Evolutionary conservation across 2,797 vertebrate species (phyloP), one percentile per base, ranked within the genome.

Genomic region (Aplochiton taeniatus): DNA sequence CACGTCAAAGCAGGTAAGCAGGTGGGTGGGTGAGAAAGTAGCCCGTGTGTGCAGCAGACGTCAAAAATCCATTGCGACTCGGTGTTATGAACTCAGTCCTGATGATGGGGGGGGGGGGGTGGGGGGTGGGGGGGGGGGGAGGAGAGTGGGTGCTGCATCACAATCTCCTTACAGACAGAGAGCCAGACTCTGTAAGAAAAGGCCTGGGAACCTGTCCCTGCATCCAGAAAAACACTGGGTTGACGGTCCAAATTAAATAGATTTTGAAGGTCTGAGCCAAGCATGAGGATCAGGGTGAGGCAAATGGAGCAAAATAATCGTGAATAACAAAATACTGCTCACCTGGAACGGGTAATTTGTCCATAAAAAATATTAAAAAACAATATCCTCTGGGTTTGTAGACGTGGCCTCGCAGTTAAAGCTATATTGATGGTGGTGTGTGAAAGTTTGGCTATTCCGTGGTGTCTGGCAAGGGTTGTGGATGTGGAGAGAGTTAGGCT

Each of bases 281-380:
- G 75, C 44, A 63, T 59, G 11, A 54, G 31, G 12, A 42, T 74
- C 55, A 69, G 43, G 18, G 73, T 57, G 48, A 50, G 72, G 52
- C 61, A 72, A 13, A 42, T 20, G 54, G 31, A 69, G 46, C 72
- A 66, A 70, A 69, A 69, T 19, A 73, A 62, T 20, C 51, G 52
- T 42, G 47, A 63, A 67, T 57, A 79, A 51, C 52, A 61, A 58
- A 79, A 51, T 50, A 61, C 49, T 54, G 85, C 87, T 84, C 83
- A 90, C 84, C 88, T 88, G 70, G 42, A 77, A 76, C 0, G 14
- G 43, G 20, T 70, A 16, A 77, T 79, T 79, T 68, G 63, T 80
- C 66, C 54, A 77, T 56, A 52, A 46, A 48, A 72, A 73, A 68
- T 63, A 69, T 79, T 62, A 72, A 77, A 68, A 12, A 69, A 46